phyloP scores from a whole-genome alignment of 2,113 vertebrate species.

The Rhegmatorhina hoffmannsi region DNA sequence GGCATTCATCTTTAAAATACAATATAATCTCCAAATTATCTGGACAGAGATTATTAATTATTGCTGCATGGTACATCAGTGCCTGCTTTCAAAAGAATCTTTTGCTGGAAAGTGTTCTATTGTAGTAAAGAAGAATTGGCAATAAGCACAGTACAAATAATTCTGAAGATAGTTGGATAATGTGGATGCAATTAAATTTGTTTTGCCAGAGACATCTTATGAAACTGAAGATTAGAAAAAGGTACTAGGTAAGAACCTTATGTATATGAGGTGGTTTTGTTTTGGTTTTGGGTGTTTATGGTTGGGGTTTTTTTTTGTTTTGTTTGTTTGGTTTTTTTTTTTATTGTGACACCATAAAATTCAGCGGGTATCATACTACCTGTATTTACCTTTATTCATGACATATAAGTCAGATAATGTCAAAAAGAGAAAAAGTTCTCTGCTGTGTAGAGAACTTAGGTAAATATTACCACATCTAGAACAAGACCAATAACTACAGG shows the following conservation, averaged over 20 bases:
- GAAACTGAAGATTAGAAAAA: constrained; percentile 10
- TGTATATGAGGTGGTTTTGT: neutral
- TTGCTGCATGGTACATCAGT: constrained; percentile 6
- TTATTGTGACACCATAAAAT: neutral
- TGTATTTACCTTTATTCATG: neutral
- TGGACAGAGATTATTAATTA: constrained; percentile 57
- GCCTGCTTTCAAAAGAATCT: constrained; percentile 32
- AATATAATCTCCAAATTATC: neutral
- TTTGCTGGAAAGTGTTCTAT: neutral
- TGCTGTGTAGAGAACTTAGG: neutral
- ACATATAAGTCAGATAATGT: neutral
- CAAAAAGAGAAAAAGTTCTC: neutral
- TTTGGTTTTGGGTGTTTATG: neutral
- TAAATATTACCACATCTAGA: neutral
- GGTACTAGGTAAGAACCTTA: neutral
- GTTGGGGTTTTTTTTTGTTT: neutral
- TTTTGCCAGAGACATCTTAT: constrained; percentile 11
- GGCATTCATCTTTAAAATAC: neutral
- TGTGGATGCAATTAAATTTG: constrained; percentile 33
- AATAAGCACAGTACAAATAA: constrained; percentile 18
- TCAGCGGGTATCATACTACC: neutral
- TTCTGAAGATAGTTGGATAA: constrained; percentile 5
- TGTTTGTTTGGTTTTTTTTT: neutral
- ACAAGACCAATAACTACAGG: neutral
- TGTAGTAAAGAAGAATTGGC: constrained; percentile 33